A percentile compares a stretch with the other conserved stretches of the same genome.
These are phyloP conservation scores for Pseudomugil gertrudae DNA, from an alignment of 2,797 vertebrate species.

Conservation along the genomic window DNA sequence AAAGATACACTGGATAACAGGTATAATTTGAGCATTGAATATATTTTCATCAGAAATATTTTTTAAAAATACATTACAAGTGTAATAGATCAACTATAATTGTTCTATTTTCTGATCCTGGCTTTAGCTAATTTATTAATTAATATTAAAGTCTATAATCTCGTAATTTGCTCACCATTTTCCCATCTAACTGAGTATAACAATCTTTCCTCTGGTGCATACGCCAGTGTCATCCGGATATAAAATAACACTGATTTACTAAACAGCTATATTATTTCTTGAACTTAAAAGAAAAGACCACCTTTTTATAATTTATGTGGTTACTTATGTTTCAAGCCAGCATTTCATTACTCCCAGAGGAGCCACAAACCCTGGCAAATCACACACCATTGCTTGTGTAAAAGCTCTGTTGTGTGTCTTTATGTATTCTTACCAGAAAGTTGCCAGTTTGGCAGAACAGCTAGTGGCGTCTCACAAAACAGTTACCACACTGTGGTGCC, in stretches of 20 bases:
- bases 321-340: constrained; percentile 68
- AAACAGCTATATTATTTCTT: constrained; percentile 2
- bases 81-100: too few species aligned
- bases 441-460: constrained; percentile 27
- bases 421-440: constrained; percentile 18
- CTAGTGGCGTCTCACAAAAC: constrained; percentile 13
- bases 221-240: background rate
- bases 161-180: background rate
- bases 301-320: constrained; percentile 39
- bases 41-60: too few species aligned
- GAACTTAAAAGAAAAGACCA: constrained; percentile 36
- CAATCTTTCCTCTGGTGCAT: background rate
- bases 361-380: constrained; percentile 51
- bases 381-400: constrained; percentile 44
- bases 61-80: too few species aligned
- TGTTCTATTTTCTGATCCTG: background rate
- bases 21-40: background rate
- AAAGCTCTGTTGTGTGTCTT: constrained; percentile 35
- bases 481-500: constrained; percentile 10
- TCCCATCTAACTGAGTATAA: constrained; percentile 1
- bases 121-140: background rate
- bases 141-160: background rate
- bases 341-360: constrained; percentile 72
- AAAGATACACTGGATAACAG: background rate
- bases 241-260: constrained; percentile 1